These are phyloP conservation scores for Therioaphis trifolii DNA, from an alignment of 2,888 invertebrate genomes.

Conservation along the genomic window DNA sequence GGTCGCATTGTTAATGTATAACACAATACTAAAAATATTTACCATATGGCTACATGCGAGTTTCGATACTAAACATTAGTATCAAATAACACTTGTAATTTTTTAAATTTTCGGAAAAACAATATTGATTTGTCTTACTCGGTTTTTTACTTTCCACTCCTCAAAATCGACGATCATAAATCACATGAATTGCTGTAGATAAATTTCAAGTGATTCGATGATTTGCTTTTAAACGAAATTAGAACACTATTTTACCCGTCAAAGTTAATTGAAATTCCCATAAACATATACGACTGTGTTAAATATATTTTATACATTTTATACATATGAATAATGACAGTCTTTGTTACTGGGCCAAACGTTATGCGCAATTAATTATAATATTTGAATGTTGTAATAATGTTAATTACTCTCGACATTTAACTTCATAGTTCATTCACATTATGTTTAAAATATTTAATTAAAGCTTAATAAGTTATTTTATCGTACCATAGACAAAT, in stretches of 20 bases:
- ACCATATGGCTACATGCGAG: no score
- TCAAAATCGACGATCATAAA: no score
- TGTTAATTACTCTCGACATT: conserved; percentile 9
- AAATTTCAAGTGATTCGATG: neutral
- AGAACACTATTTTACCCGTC: conserved; percentile 8
- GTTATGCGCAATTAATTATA: conserved; percentile 10
- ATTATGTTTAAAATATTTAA: neutral
- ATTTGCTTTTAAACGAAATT: conserved; percentile 17
- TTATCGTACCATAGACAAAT: no score
- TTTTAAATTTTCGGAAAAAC: no score
- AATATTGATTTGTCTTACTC: no score
- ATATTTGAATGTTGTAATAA: neutral
- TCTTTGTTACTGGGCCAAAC: conserved; percentile 9
- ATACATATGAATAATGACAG: neutral
- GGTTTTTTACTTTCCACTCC: no score
- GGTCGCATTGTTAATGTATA: neutral
- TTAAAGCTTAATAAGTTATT: conserved; percentile 27
- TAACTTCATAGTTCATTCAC: neutral
- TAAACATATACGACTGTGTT: neutral
- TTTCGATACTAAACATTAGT: no score
- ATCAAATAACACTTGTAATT: no score
- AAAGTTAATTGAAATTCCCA: conserved; percentile 17
- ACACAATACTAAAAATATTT: no score
- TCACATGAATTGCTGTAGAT: no score
- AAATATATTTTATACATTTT: neutral